Evolutionary conservation across 2,888 invertebrate genomes (phyloP).

Genomic region (Eupithecia exiguata): DNA sequence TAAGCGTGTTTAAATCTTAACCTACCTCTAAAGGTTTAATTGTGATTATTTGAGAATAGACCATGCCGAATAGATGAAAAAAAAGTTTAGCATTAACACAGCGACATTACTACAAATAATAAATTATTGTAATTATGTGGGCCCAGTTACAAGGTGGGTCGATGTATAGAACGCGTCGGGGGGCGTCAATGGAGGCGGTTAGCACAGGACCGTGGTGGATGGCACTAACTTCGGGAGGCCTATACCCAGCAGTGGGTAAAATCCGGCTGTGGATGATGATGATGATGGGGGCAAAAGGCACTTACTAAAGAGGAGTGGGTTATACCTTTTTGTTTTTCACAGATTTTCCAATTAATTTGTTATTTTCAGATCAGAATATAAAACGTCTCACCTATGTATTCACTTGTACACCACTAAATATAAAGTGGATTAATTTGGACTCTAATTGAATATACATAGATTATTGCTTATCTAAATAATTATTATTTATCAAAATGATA

Average conservation of each 20-base stretch:
- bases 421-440: slow-evolving; percentile 42
- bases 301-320: neutral
- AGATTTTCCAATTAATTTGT: neutral
- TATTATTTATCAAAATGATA: slow-evolving; percentile 4
- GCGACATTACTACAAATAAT: neutral
- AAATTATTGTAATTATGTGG: neutral
- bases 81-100: neutral
- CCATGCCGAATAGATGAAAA: neutral
- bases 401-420: slow-evolving; percentile 46
- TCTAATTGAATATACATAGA: slow-evolving; percentile 17
- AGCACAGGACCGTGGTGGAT: no score
- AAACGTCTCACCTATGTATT: slow-evolving; percentile 51
- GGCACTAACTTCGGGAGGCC: no score
- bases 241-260: no score
- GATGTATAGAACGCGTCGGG: no score
- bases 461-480: slow-evolving; percentile 13
- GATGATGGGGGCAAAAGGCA: neutral
- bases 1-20: neutral
- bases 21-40: neutral
- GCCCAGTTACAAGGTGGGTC: no score
- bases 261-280: no score
- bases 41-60: neutral
- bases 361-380: neutral
- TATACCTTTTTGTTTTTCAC: neutral
- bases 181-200: no score